A percentile compares a stretch with the other conserved stretches of the same genome.
phyloP scores from a whole-genome alignment of 2,888 invertebrate species.

The Loripinus fragilis region DNA sequence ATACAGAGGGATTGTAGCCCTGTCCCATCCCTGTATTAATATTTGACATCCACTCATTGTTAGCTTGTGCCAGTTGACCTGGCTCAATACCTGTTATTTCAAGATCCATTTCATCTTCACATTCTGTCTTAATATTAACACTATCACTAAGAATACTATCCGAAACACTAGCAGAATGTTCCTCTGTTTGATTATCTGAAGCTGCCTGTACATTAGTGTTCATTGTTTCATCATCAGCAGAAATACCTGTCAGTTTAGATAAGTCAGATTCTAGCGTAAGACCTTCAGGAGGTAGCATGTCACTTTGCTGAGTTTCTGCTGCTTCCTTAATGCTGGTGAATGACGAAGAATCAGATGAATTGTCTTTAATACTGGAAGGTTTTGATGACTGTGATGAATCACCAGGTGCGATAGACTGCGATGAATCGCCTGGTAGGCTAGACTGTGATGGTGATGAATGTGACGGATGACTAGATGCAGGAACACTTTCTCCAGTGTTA shows the following conservation, averaged over 20 bases:
- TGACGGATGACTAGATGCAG: background rate
- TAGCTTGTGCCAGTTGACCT: background rate
- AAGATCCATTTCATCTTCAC: background rate
- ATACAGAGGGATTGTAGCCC: background rate
- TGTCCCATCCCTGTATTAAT: background rate
- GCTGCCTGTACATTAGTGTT: no score
- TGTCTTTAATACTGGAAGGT: background rate
- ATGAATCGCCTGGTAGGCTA: background rate
- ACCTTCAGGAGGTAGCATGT: background rate
- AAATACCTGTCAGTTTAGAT: no score
- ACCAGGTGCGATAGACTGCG: background rate
- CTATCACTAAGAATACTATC: background rate
- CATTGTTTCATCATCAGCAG: no score
- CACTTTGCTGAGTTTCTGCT: background rate
- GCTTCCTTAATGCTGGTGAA: background rate
- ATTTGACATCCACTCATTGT: background rate
- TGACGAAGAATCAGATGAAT: background rate
- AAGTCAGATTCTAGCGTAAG: background rate
- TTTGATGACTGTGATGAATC: background rate
- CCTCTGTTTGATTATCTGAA: background rate
- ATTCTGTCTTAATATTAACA: background rate
- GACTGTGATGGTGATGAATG: background rate
- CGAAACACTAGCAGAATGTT: background rate
- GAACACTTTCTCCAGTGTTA: background rate
- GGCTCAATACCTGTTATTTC: conserved; percentile 4